A percentile compares a stretch with the other conserved stretches of the same genome.
Conservation (phyloP, 1,140 invertebrate species). For the Bombus confusus region DNA sequence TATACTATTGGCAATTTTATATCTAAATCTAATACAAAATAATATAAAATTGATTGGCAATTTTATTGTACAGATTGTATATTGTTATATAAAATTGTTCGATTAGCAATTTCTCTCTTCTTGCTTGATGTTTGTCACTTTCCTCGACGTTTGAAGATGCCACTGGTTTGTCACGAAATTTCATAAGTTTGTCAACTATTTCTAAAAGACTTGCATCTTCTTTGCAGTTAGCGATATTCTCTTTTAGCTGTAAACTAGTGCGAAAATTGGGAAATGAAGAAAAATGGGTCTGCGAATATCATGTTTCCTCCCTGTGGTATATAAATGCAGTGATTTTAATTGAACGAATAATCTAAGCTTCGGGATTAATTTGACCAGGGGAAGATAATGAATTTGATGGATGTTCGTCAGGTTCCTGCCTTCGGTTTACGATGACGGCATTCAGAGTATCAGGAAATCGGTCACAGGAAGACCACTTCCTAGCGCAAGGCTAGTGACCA, state of each 20-base stretch:
- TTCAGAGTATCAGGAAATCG: conserved; percentile 81
- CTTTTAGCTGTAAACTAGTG: background rate
- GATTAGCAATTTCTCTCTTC: too few species aligned
- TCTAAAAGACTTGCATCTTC: background rate
- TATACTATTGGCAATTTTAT: too few species aligned
- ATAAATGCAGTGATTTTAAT: background rate
- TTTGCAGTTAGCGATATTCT: background rate
- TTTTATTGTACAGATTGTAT: too few species aligned
- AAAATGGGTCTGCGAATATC: background rate
- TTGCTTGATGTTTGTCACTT: too few species aligned
- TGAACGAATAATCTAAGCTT: background rate
- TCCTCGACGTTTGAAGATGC: too few species aligned
- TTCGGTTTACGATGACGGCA: conserved; percentile 92
- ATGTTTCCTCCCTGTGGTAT: background rate
- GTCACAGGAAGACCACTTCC: conserved; percentile 85
- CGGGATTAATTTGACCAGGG: background rate
- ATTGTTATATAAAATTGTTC: too few species aligned
- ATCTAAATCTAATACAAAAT: too few species aligned
- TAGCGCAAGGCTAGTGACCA: conserved; percentile 87
- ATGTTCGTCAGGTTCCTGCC: conserved; percentile 84
- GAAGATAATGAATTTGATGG: too few species aligned
- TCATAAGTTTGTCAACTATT: too few species aligned
- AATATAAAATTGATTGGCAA: too few species aligned
- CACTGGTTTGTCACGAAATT: background rate
- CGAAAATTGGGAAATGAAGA: background rate